Percentiles rank a stretch among this genome's conserved stretches.
Conservation (phyloP, 1,140 invertebrate species). For the Pollicipes pollicipes region DNA sequence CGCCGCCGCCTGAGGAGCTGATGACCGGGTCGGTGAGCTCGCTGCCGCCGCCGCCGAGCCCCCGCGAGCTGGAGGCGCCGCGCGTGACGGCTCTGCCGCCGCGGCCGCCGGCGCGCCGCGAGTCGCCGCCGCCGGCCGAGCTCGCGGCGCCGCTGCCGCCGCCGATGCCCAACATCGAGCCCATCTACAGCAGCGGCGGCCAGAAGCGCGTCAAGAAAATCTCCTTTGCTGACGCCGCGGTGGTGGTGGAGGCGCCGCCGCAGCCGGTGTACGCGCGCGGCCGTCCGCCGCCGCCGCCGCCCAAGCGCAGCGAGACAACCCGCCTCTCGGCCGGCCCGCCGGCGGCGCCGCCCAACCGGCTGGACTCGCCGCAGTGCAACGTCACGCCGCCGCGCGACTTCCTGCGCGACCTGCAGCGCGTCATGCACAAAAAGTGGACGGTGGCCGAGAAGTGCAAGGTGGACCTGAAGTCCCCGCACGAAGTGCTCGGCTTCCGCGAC, state of each 20-base stretch:
- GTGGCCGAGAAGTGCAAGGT: slow-evolving; percentile 82
- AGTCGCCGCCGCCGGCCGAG: too few species aligned
- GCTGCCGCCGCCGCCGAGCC: slow-evolving; percentile 21
- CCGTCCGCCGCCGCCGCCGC: slow-evolving; percentile 44
- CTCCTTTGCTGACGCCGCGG: slow-evolving; percentile 21
- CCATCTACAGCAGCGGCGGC: slow-evolving; percentile 10
- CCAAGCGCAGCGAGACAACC: slow-evolving; percentile 56
- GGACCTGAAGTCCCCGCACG: slow-evolving; percentile 66
- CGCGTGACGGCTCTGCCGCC: slow-evolving; percentile 16
- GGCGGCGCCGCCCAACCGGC: slow-evolving; percentile 44
- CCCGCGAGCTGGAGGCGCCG: slow-evolving; percentile 12
- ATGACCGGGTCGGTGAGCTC: slow-evolving; percentile 23
- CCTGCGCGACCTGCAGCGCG: slow-evolving; percentile 65
- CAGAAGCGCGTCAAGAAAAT: slow-evolving; percentile 20
- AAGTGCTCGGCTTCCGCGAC: slow-evolving; percentile 65
- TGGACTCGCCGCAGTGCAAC: slow-evolving; percentile 20
- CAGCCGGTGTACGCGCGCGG: slow-evolving; percentile 14
- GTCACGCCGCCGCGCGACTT: slow-evolving; percentile 61
- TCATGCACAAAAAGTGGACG: slow-evolving; percentile 87
- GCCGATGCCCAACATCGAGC: slow-evolving; percentile 15
- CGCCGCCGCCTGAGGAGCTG: slow-evolving; percentile 24
- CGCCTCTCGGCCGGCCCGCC: slow-evolving; percentile 47
- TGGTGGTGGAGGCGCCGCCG: slow-evolving; percentile 17
- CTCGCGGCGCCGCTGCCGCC: slow-evolving; percentile 12
- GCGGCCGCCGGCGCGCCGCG: slow-evolving; percentile 36